Base-by-base conservation (phyloP, 2,888 invertebrate genomes). In the Ornithoptera alexandrae region DNA sequence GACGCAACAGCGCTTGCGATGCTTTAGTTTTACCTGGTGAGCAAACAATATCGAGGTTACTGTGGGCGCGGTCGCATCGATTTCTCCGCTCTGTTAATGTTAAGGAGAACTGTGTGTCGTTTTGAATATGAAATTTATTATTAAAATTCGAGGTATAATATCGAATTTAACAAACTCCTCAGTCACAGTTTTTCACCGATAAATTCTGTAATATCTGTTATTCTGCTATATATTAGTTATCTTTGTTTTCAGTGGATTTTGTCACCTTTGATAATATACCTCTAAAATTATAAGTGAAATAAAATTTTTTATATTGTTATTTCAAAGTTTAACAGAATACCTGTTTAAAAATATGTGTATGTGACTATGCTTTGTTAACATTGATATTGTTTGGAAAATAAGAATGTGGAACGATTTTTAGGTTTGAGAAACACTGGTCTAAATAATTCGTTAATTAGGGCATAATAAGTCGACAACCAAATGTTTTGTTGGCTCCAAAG, bases 371-470 rank as follows among this genome's bases (percentile, higher is more conserved):
- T 46, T 62, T 57, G 20, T 42, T 62, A 65, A 58, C 56, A 58
- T 65, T 68, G 67, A 65, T 61, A 22, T 72, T 71, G 68, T 72
- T 72, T 74, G 72, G 69, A 70, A 64, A 63, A 73, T 67, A 69
- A 62, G 64, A 50, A 66, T 69, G 70, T 62, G 71, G 71, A 71
- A 64, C 68, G 71, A 50, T 64, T 76, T 74, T 73, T 73, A 76
- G 72, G 81, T 91, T 91, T 92, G 92, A 92, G 92, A 91, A 92
- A 91, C 92, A 92, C 91, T 92, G 92, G 85, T 90, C 91, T 88
- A 62, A 17, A 18, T 77, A 71, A 77, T 75, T 76, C 76, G 77
- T 87, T 87, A 86, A 81, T 83, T 88, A 89, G 84, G 84, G 86
- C 86, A 86, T 89, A 89, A 88, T 88, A 87, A 84, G 88, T 89